Evolutionary conservation across 2,113 vertebrate species (phyloP), one percentile per base, ranked within the genome.

Genomic region (Meleagris gallopavo): DNA sequence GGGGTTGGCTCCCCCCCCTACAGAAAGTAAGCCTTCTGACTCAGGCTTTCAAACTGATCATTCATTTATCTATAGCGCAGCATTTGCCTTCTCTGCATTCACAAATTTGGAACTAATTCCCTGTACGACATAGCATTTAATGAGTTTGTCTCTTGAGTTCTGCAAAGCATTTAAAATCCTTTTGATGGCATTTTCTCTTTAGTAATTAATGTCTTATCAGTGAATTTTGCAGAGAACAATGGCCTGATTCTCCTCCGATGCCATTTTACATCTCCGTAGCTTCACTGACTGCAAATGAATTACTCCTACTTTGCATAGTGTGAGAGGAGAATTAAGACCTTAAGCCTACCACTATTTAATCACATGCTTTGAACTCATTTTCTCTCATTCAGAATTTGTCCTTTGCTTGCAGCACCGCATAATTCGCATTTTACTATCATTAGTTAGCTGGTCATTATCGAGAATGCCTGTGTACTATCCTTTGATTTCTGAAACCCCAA

Each of bases 151-250:
- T 96, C 94, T 72, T 91, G 94, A 91, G 90, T 85, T 88, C 94
- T 87, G 92, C 82, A 96, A 90, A 95, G 91, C 74, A 93, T 95
- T 96, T 96, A 57, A 96, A 94, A 97, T 88, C 89, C 93, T 96
- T 94, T 94, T 91, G 89, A 94, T 94, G 95, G 65, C 88, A 94
- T 94, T 97, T 95, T 96, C 86, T 95, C 60, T 88, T 88, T 82
- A 86, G 91, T 91, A 96, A 96, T 97, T 96, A 97, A 96, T 93
- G 81, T 92, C 94, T 97, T 97, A 96, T 96, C 94, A 93, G 65
- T 92, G 81, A 97, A 65, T 89, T 88, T 96, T 83, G 69, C 86
- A 61, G 69, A 89, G 84, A 93, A 97, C 94, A 97, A 96, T 76
- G 90, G 91, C 83, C 86, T 93, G 92, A 95, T 97, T 96, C 94